These are phyloP conservation scores for Montifringilla adamsi DNA, from an alignment of 2,113 vertebrate species.

Conservation along the genomic window DNA sequence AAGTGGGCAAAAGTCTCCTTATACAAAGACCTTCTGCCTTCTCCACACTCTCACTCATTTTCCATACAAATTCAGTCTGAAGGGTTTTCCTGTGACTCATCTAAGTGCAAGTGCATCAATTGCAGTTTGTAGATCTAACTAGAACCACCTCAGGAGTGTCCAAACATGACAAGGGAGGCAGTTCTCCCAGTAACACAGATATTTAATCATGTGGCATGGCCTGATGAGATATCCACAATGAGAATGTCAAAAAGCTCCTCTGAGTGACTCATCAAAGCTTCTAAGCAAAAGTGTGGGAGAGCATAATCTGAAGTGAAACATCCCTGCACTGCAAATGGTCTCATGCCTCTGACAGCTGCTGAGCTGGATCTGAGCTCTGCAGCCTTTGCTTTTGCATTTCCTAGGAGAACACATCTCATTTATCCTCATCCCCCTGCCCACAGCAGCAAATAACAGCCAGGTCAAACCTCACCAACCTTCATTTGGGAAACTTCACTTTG, in stretches of 20 bases:
- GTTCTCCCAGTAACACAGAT: neutral
- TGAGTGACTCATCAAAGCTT: neutral
- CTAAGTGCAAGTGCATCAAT: neutral
- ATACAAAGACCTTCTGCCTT: neutral
- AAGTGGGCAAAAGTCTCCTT: neutral
- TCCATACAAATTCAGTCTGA: neutral
- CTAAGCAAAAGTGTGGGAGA: neutral
- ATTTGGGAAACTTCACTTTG: neutral
- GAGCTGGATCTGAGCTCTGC: neutral
- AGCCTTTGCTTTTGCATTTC: neutral
- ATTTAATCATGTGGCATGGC: neutral
- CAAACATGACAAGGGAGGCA: neutral
- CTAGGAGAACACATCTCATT: neutral
- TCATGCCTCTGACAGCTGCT: neutral
- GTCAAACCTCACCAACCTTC: neutral
- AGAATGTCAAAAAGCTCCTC: neutral
- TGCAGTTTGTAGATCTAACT: neutral
- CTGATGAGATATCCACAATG: neutral
- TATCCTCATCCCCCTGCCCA: neutral
- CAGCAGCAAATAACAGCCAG: neutral
- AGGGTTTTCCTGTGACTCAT: neutral
- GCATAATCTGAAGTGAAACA: neutral
- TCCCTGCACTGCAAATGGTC: neutral
- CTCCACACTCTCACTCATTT: neutral
- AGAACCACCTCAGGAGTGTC: neutral